Evolutionary conservation across 2,113 vertebrate genomes (phyloP), one percentile per base, ranked within the genome.

Genomic region (Helogale parvula): DNA sequence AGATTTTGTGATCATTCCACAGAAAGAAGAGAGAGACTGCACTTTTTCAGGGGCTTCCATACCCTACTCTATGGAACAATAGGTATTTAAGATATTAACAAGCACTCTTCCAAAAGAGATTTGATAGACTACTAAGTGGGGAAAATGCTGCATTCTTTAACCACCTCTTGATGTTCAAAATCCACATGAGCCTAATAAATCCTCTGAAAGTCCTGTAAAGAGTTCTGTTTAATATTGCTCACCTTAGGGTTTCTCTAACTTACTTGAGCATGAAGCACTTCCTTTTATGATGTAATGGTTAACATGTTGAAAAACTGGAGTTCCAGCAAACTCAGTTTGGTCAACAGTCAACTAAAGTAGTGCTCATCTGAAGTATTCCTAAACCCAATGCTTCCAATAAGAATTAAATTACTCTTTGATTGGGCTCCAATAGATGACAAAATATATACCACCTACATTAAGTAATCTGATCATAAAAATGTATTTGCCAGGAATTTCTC

Each of bases 201-300:
- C 12, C n/a, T 95, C 69, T 76, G 8, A 60, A 90, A 71, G 7
- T 87, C 21, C 35, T 95, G 0, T 77, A 74, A 92, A 93, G 35
- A 94, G 88, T 92, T 25, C 23, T 77, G 1, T 29, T 96, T 82
- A 81, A 81, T 86, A 69, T 54, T 86, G 31, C 86, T 71, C 89
- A 76, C 60, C 1, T 45, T 74, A 7, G 31, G 9, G 13, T 29
- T 89, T 82, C 57, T 77, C 65, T 81, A 79, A 68, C 9, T 92
- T 85, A 33, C 33, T 89, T 87, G n/a, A 89, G 14, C 25, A 19
- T 27, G 1, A 82, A 71, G 23, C 27, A 71, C 7, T 52, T 87
- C 25, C 69, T 89, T 95, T 81, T 33, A 19, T 74, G 7, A 77
- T 66, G 5, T 68, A 72, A 79, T 17, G 92, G 13, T 87, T 88